Evolutionary conservation across 2,113 vertebrate genomes (phyloP).

Genomic region (Uropsilus gracilis): DNA sequence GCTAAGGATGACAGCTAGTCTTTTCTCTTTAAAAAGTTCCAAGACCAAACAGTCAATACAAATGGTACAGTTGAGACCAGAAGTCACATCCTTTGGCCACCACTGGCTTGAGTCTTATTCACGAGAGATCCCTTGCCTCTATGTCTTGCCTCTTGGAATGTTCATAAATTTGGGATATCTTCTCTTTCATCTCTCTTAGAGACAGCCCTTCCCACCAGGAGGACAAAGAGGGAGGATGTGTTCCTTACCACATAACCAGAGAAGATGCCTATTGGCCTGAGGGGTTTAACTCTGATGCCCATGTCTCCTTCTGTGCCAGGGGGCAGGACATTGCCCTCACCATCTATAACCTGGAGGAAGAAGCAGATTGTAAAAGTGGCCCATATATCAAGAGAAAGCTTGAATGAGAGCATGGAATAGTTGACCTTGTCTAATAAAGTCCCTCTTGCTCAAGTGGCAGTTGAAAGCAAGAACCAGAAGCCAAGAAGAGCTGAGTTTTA

Average conservation of each 20-base stretch:
- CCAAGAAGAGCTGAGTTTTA: background rate
- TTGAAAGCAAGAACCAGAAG: background rate
- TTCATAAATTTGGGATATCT: background rate
- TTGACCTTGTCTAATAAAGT: background rate
- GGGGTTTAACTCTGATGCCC: constrained; percentile 87
- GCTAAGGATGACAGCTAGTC: background rate
- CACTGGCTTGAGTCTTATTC: background rate
- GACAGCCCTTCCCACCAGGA: background rate
- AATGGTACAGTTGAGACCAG: background rate
- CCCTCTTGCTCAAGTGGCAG: background rate
- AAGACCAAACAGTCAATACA: background rate
- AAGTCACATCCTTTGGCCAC: background rate
- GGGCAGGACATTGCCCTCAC: constrained; percentile 83
- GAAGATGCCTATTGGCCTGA: constrained; percentile 87
- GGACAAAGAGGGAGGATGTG: background rate
- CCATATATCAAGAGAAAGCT: background rate
- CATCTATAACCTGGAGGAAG: constrained; percentile 87
- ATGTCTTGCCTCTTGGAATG: background rate
- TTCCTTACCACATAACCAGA: constrained; percentile 87
- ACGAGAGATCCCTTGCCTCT: background rate
- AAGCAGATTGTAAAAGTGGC: background rate
- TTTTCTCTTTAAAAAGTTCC: background rate
- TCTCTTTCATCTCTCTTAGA: background rate
- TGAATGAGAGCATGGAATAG: background rate
- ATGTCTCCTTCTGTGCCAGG: constrained; percentile 87